Evolutionary conservation across 2,888 invertebrate species (phyloP).

Genomic region (Melolontha melolontha): DNA sequence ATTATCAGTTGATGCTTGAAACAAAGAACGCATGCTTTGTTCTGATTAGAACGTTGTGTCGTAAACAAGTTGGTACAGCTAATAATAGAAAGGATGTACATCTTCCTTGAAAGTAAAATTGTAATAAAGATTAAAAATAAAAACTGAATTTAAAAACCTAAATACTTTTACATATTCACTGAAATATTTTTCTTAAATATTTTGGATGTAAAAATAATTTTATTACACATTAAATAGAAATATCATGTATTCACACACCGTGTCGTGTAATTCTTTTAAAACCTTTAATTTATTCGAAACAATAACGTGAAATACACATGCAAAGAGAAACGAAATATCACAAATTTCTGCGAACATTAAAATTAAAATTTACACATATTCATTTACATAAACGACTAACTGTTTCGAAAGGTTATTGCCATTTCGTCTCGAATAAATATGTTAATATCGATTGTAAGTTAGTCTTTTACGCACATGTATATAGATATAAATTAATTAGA

Average conservation of each 20-base stretch:
- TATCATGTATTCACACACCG: too few species aligned
- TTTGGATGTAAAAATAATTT: too few species aligned
- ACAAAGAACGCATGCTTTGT: constrained; percentile 26
- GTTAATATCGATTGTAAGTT: constrained; percentile 3
- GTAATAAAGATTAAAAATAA: too few species aligned
- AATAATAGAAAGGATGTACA: constrained; percentile 13
- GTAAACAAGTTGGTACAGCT: constrained; percentile 25
- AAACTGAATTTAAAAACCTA: too few species aligned
- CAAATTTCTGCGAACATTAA: background rate
- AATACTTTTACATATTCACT: too few species aligned
- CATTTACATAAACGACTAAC: background rate
- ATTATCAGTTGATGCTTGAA: constrained; percentile 16
- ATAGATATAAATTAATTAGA: background rate
- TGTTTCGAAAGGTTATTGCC: constrained; percentile 10
- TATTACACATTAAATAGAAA: too few species aligned
- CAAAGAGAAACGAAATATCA: too few species aligned
- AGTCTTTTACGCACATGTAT: background rate
- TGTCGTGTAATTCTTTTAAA: too few species aligned
- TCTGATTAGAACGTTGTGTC: constrained; percentile 24
- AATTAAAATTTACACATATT: background rate
- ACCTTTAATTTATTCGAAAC: too few species aligned
- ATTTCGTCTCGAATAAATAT: background rate
- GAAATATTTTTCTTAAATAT: too few species aligned
- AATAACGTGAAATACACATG: too few species aligned
- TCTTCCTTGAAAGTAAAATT: too few species aligned